Evolutionary conservation across 2,888 invertebrate species (phyloP).

Genomic region (Tiliacea citrago): DNA sequence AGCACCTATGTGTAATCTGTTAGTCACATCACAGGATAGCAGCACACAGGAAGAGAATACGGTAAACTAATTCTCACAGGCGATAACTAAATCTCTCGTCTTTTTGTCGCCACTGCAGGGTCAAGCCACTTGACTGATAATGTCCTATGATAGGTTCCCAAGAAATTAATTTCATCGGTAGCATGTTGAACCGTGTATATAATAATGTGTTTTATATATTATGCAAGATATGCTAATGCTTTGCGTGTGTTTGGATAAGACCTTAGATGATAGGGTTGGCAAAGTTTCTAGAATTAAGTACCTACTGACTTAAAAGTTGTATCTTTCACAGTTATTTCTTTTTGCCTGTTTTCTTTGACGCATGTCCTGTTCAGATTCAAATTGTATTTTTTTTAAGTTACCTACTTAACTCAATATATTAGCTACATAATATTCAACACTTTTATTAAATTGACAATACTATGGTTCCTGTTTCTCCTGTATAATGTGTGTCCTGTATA

Average conservation of each 20-base stretch:
- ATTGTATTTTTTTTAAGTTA: neutral
- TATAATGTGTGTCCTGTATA: too few species aligned
- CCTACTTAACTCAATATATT: too few species aligned
- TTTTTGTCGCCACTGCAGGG: slow-evolving; percentile 54
- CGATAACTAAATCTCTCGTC: slow-evolving; percentile 68
- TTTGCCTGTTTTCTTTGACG: neutral
- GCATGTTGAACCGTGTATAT: slow-evolving; percentile 49
- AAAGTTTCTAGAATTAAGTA: neutral
- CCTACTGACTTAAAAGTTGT: neutral
- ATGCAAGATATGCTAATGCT: slow-evolving; percentile 63
- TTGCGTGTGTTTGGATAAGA: slow-evolving; percentile 26
- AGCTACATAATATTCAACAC: neutral
- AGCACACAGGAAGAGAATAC: slow-evolving; percentile 26
- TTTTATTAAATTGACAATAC: neutral
- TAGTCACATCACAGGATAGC: slow-evolving; percentile 18
- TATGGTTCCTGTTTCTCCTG: neutral
- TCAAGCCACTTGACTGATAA: slow-evolving; percentile 78
- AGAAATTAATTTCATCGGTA: slow-evolving; percentile 64
- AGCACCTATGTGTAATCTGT: slow-evolving; percentile 24
- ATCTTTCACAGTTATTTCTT: neutral
- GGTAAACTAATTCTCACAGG: slow-evolving; percentile 59
- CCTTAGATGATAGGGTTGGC: slow-evolving; percentile 48
- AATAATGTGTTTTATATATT: slow-evolving; percentile 35
- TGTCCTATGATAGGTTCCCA: slow-evolving; percentile 70
- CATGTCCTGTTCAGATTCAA: neutral